Percentiles rank a stretch among this genome's conserved stretches.
phyloP scores from a whole-genome alignment of 2,888 invertebrate species.

The Didymodactylos carnosus region DNA sequence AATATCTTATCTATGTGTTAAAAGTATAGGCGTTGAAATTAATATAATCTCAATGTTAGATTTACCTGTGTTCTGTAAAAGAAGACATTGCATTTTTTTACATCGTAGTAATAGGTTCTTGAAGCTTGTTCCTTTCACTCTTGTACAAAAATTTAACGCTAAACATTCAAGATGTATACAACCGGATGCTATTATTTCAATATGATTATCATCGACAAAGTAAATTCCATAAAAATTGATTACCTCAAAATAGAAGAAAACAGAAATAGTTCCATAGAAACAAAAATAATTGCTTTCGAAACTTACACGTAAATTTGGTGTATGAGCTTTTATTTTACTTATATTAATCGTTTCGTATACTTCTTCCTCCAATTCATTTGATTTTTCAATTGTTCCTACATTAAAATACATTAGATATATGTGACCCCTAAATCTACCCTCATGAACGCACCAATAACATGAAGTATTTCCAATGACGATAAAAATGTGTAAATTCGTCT shows the following conservation, averaged over 20 bases:
- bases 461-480: conserved; percentile 83
- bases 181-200: conserved; percentile 69
- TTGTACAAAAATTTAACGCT: conserved; percentile 85
- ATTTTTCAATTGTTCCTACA: conserved; percentile 34
- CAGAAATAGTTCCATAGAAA: conserved; percentile 43
- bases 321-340: conserved; percentile 87
- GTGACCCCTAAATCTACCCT: neutral
- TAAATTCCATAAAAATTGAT: conserved; percentile 96
- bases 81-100: conserved; percentile 64
- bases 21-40: no score
- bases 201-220: conserved; percentile 92
- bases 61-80: conserved; percentile 83
- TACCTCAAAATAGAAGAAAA: conserved; percentile 44
- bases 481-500: conserved; percentile 97
- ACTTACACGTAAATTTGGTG: conserved; percentile 56
- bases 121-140: conserved; percentile 84
- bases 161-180: conserved; percentile 88
- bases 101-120: conserved; percentile 81
- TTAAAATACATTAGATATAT: neutral
- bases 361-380: conserved; percentile 86
- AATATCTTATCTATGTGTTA: no score
- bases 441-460: conserved; percentile 58
- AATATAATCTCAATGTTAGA: neutral
- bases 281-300: neutral
- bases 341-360: conserved; percentile 94